Evolutionary conservation across 2,888 invertebrate genomes (phyloP), one percentile per base, ranked within the genome.

Genomic region (Andrena chrysosceles): DNA sequence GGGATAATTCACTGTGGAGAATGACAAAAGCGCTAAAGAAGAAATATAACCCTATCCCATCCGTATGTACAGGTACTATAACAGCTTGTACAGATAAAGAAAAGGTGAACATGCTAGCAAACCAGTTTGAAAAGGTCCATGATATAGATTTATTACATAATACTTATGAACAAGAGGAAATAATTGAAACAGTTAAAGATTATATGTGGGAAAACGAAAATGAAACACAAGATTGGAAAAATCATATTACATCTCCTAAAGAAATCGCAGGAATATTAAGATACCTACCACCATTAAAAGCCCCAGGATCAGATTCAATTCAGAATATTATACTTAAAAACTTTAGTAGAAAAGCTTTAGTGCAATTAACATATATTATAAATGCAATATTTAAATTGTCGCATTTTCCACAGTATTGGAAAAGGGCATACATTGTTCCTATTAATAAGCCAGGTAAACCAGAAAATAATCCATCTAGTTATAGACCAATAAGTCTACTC

Each of bases 51-150:
- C 20, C 74, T 7, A 78, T 85, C 0, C 85, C 87, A 0, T 73
- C 69, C 0, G 33, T 87, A 5, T 42, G 33, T 3, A 77, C 69
- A n/a, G 72, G 79, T 33, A 59, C 59, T 2, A 54, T 23, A 0
- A 74, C 67, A 48, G 87, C 85, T 1, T 35, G 81, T 26, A 84
- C 85, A 2, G 66, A 80, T 31, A n/a, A 73, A 8, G 83, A 81
- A 16, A 87, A 89, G 74, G 87, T 82, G 2, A 63, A 88, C 1
- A 7, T 85, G n/a, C 64, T 87, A 2, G 87, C 85, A 8, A 8
- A 52, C 13, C 81, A 84, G 20, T 87, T 79, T 31, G 82, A 87
- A 68, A 23, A 54, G 0, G 78, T 86, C 0, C 85, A 87, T 56
- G 73, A 49, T 13, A 86, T 87, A 2, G 75, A 84, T 29, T 20